Base-by-base conservation (phyloP, 1,140 invertebrate genomes). In the Zaprionus tsacasi region DNA sequence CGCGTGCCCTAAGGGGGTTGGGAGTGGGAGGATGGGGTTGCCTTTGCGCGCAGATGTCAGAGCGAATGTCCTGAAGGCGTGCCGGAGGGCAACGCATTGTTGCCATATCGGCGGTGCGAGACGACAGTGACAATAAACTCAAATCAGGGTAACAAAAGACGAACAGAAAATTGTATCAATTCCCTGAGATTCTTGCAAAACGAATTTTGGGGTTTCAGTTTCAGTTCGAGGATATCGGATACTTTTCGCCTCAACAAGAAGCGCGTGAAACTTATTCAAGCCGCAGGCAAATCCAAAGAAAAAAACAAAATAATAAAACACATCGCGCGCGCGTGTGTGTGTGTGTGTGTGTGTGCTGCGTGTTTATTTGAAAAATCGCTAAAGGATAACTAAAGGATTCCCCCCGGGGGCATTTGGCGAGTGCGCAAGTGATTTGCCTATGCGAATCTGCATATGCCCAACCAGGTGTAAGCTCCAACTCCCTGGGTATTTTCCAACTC, bases 321-420 rank as follows among this genome's bases (percentile, higher is more conserved):
- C 15, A 56, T 40, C 33, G 35, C 30, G 21, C 72, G 68, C 8
- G 33, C 40, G 61, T 66, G 30, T 81, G 61, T 86, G 76, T 69
- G 70, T 30, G 33, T 40, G 54, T 66, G 27, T n/a, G 12, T 13
- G 36, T n/a, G 38, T n/a, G 76, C 73, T 79, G 71, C 79, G 77
- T 88, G 83, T 88, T 88, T 88, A 88, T 83, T 89, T 75, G 83
- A 88, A 88, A 88, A 88, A 88, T 88, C 83, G 85, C 83, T 88
- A 89, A 88, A 88, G 83, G 85, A 88, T 89, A 88, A 89, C 83
- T 69, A 82, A 88, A 76, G 71, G 81, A 89, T 85, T 88, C 85
- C 85, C 85, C 85, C 79, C 76, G 74, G 85, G 85, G 85, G 81
- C 83, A 76, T 88, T 88, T 89, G 81, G 74, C 78, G 70, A 76